A percentile compares a stretch with the other conserved stretches of the same genome.
These are phyloP conservation scores for Danaus melanippus DNA, from an alignment of 1,140 invertebrate genomes.

Conservation along the genomic window DNA sequence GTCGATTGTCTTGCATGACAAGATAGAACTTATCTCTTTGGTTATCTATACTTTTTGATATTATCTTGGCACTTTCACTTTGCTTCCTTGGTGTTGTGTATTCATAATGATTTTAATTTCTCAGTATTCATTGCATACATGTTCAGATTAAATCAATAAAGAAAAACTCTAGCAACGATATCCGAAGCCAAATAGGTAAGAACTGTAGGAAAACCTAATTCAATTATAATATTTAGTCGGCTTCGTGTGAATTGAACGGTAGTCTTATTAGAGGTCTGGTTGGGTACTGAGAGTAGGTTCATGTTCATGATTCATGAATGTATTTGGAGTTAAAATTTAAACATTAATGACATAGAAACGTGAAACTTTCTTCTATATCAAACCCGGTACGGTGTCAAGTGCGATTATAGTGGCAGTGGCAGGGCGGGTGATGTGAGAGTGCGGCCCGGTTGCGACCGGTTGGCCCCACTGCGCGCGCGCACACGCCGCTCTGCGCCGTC, in stretches of 20 bases:
- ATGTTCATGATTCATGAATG: slow-evolving; percentile 8
- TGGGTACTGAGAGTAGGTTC: slow-evolving; percentile 22
- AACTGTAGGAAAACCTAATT: slow-evolving; percentile 53
- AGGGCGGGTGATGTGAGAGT: slow-evolving; percentile 55
- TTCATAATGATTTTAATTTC: slow-evolving; percentile 2
- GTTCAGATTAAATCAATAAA: slow-evolving; percentile 12
- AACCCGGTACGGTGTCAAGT: slow-evolving; percentile 63
- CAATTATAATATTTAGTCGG: slow-evolving; percentile 48
- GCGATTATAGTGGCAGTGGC: slow-evolving; percentile 55
- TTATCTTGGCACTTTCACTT: slow-evolving; percentile 15
- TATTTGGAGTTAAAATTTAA: slow-evolving; percentile 12
- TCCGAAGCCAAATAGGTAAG: slow-evolving; percentile 43
- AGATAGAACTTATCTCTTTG: slow-evolving; percentile 9
- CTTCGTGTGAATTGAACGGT: slow-evolving; percentile 34
- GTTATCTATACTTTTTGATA: slow-evolving; percentile 1
- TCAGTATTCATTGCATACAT: slow-evolving; percentile 3
- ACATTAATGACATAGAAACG: slow-evolving; percentile 53
- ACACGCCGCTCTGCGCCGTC: slow-evolving; percentile 58
- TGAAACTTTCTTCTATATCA: slow-evolving; percentile 64
- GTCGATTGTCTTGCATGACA: slow-evolving; percentile 10
- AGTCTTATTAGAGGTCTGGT: slow-evolving; percentile 26
- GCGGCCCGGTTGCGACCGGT: slow-evolving; percentile 65
- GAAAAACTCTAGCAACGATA: slow-evolving; percentile 17
- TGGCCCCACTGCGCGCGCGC: slow-evolving; percentile 61
- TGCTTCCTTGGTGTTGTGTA: slow-evolving; percentile 7